Conservation (phyloP, 2,113 vertebrate genomes). For the Sardina pilchardus region DNA sequence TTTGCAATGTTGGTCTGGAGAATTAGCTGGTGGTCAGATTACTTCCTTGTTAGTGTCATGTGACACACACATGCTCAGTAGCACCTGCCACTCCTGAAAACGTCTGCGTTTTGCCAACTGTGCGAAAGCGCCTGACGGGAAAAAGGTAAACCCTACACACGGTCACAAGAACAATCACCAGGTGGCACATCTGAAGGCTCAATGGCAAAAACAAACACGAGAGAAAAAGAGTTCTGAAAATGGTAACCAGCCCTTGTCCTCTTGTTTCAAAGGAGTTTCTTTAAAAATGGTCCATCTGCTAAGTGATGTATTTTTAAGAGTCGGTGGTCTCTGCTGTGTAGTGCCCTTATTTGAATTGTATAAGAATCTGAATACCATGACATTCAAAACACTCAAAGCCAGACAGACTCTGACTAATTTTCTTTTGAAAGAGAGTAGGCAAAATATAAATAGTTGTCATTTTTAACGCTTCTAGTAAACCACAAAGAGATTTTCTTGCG, state of each 20-base stretch:
- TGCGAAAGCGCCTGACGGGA: slow-evolving; percentile 29
- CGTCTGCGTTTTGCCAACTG: slow-evolving; percentile 23
- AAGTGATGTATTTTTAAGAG: slow-evolving; percentile 34
- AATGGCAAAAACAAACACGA: slow-evolving; percentile 32
- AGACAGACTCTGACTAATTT: slow-evolving; percentile 27
- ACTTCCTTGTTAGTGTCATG: slow-evolving; percentile 42
- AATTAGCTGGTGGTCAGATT: slow-evolving; percentile 46
- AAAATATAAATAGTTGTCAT: slow-evolving; percentile 39
- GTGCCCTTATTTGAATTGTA: slow-evolving; percentile 34
- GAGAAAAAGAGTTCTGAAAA: slow-evolving; percentile 34
- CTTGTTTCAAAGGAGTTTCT: slow-evolving; percentile 36
- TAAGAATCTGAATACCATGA: slow-evolving; percentile 39
- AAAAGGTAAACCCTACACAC: slow-evolving; percentile 41
- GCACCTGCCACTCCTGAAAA: slow-evolving; percentile 61
- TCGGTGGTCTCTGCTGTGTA: slow-evolving; percentile 30
- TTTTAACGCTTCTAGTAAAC: slow-evolving; percentile 33
- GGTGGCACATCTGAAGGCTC: slow-evolving; percentile 44
- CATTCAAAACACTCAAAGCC: slow-evolving; percentile 44
- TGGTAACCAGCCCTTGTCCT: slow-evolving; percentile 50
- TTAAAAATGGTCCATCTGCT: slow-evolving; percentile 38
- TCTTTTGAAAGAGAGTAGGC: not conserved
- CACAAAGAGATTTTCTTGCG: slow-evolving; percentile 37
- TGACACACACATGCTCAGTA: slow-evolving; percentile 49
- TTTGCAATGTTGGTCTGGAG: slow-evolving; percentile 38
- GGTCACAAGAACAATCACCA: slow-evolving; percentile 40